phyloP scores from a whole-genome alignment of 2,888 invertebrate species.

The Deilephila porcellus region DNA sequence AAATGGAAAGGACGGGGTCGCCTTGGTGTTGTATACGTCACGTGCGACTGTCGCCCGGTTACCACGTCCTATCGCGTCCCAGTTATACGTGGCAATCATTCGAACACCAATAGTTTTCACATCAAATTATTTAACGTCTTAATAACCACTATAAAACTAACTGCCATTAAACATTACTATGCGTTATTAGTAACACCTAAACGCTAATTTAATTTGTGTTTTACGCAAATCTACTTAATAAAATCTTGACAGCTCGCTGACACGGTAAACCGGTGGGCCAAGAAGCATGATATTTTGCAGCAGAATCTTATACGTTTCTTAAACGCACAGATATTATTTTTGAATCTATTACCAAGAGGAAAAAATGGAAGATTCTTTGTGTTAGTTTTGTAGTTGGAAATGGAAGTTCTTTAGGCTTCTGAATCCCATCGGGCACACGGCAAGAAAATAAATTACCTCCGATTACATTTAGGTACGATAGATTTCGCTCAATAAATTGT shows the following conservation, averaged over 20 bases:
- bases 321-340: too few relatives aligned
- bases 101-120: slow-evolving; percentile 3
- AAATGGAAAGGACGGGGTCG: slow-evolving; percentile 20
- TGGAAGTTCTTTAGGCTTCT: too few relatives aligned
- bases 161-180: neutral
- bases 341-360: too few relatives aligned
- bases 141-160: too few relatives aligned
- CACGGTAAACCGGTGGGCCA: too few relatives aligned
- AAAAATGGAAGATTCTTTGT: too few relatives aligned
- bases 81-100: slow-evolving; percentile 8
- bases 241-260: too few relatives aligned
- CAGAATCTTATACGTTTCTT: too few relatives aligned
- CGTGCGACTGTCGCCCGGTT: slow-evolving; percentile 14
- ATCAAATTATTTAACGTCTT: neutral
- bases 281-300: too few relatives aligned
- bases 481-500: slow-evolving; percentile 6
- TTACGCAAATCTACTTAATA: neutral
- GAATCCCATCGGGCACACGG: too few relatives aligned
- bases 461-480: neutral
- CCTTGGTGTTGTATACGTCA: slow-evolving; percentile 15
- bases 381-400: too few relatives aligned
- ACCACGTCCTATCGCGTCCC: slow-evolving; percentile 24
- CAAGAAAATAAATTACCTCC: too few relatives aligned
- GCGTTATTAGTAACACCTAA: neutral
- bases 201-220: neutral